phyloP scores from a whole-genome alignment of 1,140 invertebrate species.

The Hycleus phaleratus region DNA sequence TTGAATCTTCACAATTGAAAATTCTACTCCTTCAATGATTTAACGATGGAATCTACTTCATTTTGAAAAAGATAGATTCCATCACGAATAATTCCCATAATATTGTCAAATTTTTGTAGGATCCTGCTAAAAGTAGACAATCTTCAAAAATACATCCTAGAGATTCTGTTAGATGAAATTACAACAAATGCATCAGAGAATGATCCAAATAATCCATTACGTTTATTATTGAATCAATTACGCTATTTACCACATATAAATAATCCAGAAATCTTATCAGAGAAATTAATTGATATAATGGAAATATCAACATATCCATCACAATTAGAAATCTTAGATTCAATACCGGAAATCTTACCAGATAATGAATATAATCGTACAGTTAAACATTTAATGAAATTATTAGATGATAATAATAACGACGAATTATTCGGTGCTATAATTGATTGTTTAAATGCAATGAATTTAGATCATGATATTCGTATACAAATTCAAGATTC shows the following conservation, averaged over 20 bases:
- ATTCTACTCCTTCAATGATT: too few species aligned
- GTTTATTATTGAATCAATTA: constrained; percentile 29
- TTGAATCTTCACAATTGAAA: too few species aligned
- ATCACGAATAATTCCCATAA: background rate
- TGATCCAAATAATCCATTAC: constrained; percentile 24
- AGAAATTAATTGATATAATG: constrained; percentile 32
- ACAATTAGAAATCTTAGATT: constrained; percentile 36
- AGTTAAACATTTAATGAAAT: constrained; percentile 27
- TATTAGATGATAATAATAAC: constrained; percentile 26
- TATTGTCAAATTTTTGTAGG: constrained; percentile 15
- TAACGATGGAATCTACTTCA: too few species aligned
- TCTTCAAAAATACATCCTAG: constrained; percentile 39
- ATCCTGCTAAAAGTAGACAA: constrained; percentile 42
- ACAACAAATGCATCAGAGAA: constrained; percentile 29
- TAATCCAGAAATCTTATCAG: constrained; percentile 20
- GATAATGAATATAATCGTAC: constrained; percentile 28
- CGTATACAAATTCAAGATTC: constrained; percentile 26
- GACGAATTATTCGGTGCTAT: constrained; percentile 28
- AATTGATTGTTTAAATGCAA: constrained; percentile 33
- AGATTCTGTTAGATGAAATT: constrained; percentile 40
- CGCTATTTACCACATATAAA: constrained; percentile 33
- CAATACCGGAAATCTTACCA: constrained; percentile 35
- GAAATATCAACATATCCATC: constrained; percentile 29
- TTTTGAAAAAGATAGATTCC: too few species aligned
- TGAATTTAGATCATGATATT: constrained; percentile 25